Conservation (phyloP, 2,797 vertebrate genomes). For the Pseudochaenichthys georgianus region DNA sequence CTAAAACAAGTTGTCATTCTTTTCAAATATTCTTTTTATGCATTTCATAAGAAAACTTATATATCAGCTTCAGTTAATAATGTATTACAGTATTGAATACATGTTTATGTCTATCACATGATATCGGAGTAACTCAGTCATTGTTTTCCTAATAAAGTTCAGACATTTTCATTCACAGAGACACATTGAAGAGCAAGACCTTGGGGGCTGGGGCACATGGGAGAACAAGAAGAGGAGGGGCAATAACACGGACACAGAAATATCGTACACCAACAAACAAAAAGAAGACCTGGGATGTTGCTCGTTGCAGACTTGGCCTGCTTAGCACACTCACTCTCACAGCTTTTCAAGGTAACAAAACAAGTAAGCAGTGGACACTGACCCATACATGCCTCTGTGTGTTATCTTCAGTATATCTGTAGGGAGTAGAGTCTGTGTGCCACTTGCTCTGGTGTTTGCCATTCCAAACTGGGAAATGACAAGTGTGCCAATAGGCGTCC, state of each 20-base stretch:
- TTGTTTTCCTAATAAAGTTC: constrained; percentile 80
- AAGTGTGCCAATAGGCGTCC: constrained; percentile 53
- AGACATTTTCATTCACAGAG: constrained; percentile 74
- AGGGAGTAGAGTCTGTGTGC: constrained; percentile 8
- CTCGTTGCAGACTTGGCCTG: constrained; percentile 30
- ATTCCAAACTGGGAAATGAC: constrained; percentile 24
- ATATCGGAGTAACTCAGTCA: constrained; percentile 75
- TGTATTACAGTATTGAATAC: constrained; percentile 81
- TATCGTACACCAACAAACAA: constrained; percentile 66
- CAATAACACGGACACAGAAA: constrained; percentile 75
- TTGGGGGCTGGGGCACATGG: constrained; percentile 19
- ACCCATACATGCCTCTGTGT: constrained; percentile 8
- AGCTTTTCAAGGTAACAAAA: constrained; percentile 47
- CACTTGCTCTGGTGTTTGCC: constrained; percentile 36
- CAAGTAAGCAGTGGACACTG: constrained; percentile 32
- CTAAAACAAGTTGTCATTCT: constrained; percentile 68
- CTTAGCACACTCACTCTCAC: constrained; percentile 23
- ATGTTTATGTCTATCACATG: constrained; percentile 79
- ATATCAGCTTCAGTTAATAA: constrained; percentile 74
- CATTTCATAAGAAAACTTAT: constrained; percentile 78
- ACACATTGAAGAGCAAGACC: constrained; percentile 77
- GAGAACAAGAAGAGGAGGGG: constrained; percentile 6
- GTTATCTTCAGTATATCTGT: constrained; percentile 3
- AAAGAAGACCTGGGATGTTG: constrained; percentile 50
- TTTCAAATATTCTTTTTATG: constrained; percentile 41